Conservation (phyloP, 2,888 invertebrate species). For the Aricia artaxerxes region DNA sequence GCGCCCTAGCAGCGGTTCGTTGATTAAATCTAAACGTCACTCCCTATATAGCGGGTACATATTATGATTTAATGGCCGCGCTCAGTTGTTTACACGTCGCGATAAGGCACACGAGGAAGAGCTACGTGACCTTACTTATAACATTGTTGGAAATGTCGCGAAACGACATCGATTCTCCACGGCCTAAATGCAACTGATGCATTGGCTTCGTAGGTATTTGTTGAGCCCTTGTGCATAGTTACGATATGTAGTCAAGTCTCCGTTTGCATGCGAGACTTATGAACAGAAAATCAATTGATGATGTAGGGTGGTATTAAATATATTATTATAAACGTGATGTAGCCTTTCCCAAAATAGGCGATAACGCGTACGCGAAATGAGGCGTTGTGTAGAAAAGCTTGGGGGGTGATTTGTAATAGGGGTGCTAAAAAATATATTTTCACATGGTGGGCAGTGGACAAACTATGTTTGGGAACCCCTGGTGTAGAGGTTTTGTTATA, state of each 20-base stretch:
- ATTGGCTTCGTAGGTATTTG: not conserved
- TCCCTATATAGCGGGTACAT: constrained; percentile 59
- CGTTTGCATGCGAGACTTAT: not conserved
- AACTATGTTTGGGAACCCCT: too few species aligned
- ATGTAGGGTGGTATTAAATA: not conserved
- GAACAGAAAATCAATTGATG: not conserved
- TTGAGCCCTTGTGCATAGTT: not conserved
- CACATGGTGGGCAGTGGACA: too few species aligned
- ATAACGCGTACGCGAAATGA: too few species aligned
- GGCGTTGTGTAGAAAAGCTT: too few species aligned
- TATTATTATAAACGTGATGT: too few species aligned
- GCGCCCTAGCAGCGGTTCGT: constrained; percentile 19
- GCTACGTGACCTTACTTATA: constrained; percentile 34
- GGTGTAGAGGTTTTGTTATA: too few species aligned
- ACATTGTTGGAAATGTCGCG: constrained; percentile 20
- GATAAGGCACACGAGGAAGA: constrained; percentile 61
- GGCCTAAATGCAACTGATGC: not conserved
- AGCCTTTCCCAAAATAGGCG: too few species aligned
- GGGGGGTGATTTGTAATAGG: too few species aligned
- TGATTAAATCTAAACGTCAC: constrained; percentile 50
- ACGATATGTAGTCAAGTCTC: too few species aligned
- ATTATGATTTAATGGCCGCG: constrained; percentile 68
- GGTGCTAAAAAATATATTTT: too few species aligned
- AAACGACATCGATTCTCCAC: not conserved
- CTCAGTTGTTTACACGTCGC: constrained; percentile 63